A percentile compares a stretch with the other conserved stretches of the same genome.
Evolutionary conservation across 2,888 invertebrate genomes (phyloP).

Genomic region (Blastobasis lacticolella): DNA sequence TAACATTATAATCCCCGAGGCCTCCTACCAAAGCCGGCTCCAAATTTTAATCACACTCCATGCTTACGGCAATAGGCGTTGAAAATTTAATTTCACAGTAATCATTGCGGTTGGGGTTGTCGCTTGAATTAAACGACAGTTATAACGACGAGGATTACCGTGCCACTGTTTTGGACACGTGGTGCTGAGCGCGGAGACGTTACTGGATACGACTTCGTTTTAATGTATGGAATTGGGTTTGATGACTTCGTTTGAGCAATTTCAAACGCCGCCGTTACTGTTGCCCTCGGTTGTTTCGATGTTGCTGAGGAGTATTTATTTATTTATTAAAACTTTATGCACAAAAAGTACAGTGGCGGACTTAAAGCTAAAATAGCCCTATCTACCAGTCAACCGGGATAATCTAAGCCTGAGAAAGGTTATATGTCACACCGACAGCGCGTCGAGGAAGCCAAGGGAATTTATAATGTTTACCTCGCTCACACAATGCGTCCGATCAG

Average conservation of each 20-base stretch:
- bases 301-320: not conserved
- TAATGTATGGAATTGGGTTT: not conserved
- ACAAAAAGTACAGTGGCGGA: too few relatives aligned
- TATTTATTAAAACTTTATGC: too few relatives aligned
- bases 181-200: not conserved
- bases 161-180: constrained; percentile 1
- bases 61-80: constrained; percentile 8
- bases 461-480: too few relatives aligned
- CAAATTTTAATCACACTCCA: constrained; percentile 14
- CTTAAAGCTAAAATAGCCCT: too few relatives aligned
- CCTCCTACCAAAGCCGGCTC: not conserved
- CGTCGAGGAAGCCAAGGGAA: too few relatives aligned
- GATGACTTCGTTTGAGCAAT: not conserved
- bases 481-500: too few relatives aligned
- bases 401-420: too few relatives aligned
- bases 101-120: constrained; percentile 10
- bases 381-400: too few relatives aligned
- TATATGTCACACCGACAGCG: too few relatives aligned
- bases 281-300: not conserved
- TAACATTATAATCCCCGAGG: not conserved
- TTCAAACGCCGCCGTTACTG: not conserved
- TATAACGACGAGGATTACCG: constrained; percentile 10
- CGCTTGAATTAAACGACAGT: constrained; percentile 9
- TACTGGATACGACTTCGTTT: not conserved
- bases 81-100: constrained; percentile 29